Evolutionary conservation across 1,140 invertebrate genomes (phyloP).

Genomic region (Lineus longissimus): DNA sequence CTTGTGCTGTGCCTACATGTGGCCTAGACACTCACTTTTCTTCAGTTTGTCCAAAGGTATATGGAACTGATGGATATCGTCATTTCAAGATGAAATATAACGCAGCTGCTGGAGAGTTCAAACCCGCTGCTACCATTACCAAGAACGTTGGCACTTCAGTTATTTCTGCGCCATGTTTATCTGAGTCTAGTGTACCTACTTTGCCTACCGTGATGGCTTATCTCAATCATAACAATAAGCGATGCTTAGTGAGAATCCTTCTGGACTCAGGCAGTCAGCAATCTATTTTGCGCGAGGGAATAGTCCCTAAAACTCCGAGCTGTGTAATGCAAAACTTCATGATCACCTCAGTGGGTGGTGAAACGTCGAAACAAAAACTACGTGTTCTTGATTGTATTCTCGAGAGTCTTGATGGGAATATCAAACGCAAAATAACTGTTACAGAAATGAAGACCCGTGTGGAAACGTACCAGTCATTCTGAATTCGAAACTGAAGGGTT

Average conservation of each 20-base stretch:
- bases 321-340: background rate
- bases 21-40: background rate
- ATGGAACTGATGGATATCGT: constrained; percentile 3
- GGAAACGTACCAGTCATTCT: background rate
- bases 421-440: background rate
- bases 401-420: background rate
- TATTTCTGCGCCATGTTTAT: no score
- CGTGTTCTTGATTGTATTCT: background rate
- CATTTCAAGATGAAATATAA: background rate
- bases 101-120: background rate
- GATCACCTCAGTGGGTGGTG: background rate
- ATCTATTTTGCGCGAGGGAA: background rate
- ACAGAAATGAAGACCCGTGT: constrained; percentile 8
- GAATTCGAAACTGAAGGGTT: background rate
- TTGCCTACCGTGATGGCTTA: constrained; percentile 1
- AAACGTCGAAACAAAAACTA: background rate
- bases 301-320: background rate
- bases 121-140: background rate
- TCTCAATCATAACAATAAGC: background rate
- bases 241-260: background rate
- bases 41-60: background rate
- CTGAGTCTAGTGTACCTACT: no score
- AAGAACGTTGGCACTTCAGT: background rate
- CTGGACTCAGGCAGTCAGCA: background rate
- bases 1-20: background rate